Percentiles rank a stretch among this genome's conserved stretches.
These are phyloP conservation scores for Ciconia maguari DNA, from an alignment of 2,113 vertebrate species.

Conservation along the genomic window DNA sequence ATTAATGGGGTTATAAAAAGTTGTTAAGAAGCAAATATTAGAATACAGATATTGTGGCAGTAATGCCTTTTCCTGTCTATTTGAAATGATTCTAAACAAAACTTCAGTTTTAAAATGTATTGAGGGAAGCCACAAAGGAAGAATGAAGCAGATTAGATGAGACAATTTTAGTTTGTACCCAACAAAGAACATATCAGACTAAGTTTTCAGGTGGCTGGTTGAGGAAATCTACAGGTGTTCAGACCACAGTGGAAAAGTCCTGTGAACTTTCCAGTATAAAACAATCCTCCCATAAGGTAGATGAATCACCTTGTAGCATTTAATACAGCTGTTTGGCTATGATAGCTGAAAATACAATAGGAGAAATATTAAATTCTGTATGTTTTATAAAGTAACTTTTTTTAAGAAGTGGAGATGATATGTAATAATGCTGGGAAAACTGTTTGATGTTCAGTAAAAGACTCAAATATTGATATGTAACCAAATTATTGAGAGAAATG, in stretches of 20 bases:
- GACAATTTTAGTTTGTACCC: not conserved
- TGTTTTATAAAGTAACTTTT: not conserved
- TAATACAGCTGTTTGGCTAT: not conserved
- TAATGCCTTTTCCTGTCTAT: not conserved
- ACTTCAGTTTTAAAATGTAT: not conserved
- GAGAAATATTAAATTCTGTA: not conserved
- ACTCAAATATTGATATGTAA: not conserved
- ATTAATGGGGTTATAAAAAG: not conserved
- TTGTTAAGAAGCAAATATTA: constrained; percentile 5
- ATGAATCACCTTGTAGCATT: not conserved
- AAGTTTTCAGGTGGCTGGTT: not conserved
- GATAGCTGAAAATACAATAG: not conserved
- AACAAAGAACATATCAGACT: not conserved
- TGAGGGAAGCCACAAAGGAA: not conserved
- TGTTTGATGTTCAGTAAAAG: not conserved
- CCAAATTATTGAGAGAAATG: not conserved
- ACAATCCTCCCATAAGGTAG: not conserved
- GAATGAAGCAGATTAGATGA: not conserved
- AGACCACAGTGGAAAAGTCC: not conserved
- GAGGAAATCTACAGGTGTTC: not conserved
- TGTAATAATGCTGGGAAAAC: not conserved
- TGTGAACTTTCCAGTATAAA: not conserved
- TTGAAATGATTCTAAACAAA: not conserved
- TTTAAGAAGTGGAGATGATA: not conserved
- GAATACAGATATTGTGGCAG: not conserved